Evolutionary conservation across 2,797 vertebrate species (phyloP).

Genomic region (Tympanoctomys barrerae): DNA sequence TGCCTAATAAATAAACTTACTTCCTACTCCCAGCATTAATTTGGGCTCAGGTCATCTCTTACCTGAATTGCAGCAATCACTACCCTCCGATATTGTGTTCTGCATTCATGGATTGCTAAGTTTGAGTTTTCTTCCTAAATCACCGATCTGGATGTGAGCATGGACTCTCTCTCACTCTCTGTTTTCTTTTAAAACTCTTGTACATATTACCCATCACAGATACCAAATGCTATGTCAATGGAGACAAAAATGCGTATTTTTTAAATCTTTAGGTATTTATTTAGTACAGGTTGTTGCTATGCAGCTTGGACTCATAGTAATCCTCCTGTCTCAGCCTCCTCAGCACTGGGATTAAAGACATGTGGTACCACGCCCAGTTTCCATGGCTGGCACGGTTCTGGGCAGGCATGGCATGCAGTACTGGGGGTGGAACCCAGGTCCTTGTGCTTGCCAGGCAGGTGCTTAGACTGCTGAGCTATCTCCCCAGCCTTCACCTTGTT

Average conservation of each 20-base stretch:
- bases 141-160: neutral
- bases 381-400: too few species aligned
- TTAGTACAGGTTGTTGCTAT: too few species aligned
- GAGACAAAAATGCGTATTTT: constrained; percentile 16
- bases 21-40: constrained; percentile 2
- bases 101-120: neutral
- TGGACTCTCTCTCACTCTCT: neutral
- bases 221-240: neutral
- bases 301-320: too few species aligned
- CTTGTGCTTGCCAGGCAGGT: too few species aligned
- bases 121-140: constrained; percentile 51
- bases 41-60: neutral
- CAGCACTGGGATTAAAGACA: too few species aligned
- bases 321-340: too few species aligned
- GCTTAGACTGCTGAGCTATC: too few species aligned
- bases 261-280: too few species aligned
- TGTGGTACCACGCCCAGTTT: too few species aligned
- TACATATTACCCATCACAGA: neutral
- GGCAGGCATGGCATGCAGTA: too few species aligned
- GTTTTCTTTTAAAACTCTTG: neutral
- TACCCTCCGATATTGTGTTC: neutral
- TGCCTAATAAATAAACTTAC: neutral
- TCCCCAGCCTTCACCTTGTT: neutral
- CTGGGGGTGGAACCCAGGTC: too few species aligned
- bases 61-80: neutral